Evolutionary conservation across 1,140 invertebrate species (phyloP).

Genomic region (Dendroctonus valens): DNA sequence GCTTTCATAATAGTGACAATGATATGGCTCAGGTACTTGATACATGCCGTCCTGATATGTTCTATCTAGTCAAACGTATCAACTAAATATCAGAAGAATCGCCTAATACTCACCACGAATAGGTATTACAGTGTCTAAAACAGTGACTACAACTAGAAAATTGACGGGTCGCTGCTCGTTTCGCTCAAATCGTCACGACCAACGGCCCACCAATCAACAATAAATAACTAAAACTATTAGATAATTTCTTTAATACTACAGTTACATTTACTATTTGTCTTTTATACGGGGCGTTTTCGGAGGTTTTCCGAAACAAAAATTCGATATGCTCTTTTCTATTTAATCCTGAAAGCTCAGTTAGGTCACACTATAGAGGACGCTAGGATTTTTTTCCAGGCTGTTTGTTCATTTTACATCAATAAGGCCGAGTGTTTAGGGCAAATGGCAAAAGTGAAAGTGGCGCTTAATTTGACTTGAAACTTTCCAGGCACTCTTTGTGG

Average conservation of each 20-base stretch:
- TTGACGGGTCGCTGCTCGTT: conserved; percentile 6
- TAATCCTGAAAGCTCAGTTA: not conserved
- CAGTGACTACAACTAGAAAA: conserved; percentile 37
- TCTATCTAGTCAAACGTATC: not conserved
- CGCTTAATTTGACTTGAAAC: too few species aligned
- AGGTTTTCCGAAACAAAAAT: not conserved
- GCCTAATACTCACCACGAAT: conserved; percentile 41
- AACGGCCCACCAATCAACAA: conserved; percentile 17
- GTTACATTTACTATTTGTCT: conserved; percentile 49
- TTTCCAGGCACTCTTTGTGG: too few species aligned
- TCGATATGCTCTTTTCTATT: not conserved
- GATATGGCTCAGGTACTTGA: too few species aligned
- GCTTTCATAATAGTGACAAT: too few species aligned
- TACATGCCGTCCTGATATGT: too few species aligned
- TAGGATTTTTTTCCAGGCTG: too few species aligned
- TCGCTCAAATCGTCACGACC: conserved; percentile 3
- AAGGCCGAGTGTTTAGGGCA: too few species aligned
- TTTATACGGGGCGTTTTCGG: conserved; percentile 36
- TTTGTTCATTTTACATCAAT: too few species aligned
- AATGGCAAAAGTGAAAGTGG: too few species aligned
- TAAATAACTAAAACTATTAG: conserved; percentile 41
- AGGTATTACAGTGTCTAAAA: conserved; percentile 41
- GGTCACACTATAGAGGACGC: too few species aligned
- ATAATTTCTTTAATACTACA: conserved; percentile 37
- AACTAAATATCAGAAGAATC: conserved; percentile 24